A percentile compares a stretch with the other conserved stretches of the same genome.
Conservation (phyloP, 2,797 vertebrate genomes). For the Syncerus caffer region DNA sequence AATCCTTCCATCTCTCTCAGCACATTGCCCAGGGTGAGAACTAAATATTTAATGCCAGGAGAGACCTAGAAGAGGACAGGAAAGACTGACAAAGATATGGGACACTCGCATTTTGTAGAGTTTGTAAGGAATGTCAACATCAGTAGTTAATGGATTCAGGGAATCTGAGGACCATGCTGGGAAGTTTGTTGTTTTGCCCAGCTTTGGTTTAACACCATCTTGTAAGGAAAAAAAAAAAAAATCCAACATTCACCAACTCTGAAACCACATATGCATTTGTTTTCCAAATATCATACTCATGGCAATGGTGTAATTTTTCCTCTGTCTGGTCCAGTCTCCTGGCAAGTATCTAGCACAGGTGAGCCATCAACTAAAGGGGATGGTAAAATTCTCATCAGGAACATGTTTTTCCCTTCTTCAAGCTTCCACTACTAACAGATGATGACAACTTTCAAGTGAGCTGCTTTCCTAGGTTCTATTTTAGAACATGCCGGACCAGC, state of each 20-base stretch:
- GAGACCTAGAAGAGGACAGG: neutral
- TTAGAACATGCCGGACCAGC: neutral
- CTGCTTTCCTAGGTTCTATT: neutral
- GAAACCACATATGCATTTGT: neutral
- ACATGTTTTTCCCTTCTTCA: neutral
- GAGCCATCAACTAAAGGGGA: neutral
- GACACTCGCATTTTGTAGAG: neutral
- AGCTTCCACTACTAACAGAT: neutral
- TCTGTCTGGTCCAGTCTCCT: neutral
- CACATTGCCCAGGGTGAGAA: neutral
- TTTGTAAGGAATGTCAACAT: neutral
- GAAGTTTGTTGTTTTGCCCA: neutral
- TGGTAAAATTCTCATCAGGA: neutral
- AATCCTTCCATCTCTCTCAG: neutral
- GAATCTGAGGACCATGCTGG: neutral
- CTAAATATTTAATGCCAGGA: neutral
- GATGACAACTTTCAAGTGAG: neutral
- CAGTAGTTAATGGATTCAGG: too few relatives aligned
- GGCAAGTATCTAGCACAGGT: neutral
- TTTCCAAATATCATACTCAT: neutral
- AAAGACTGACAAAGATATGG: neutral
- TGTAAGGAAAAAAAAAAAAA: neutral
- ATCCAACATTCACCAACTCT: neutral
- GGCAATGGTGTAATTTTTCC: neutral
- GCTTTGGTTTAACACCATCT: neutral